Base-by-base conservation (phyloP, 2,888 invertebrate genomes). In the Synergus umbraculus region DNA sequence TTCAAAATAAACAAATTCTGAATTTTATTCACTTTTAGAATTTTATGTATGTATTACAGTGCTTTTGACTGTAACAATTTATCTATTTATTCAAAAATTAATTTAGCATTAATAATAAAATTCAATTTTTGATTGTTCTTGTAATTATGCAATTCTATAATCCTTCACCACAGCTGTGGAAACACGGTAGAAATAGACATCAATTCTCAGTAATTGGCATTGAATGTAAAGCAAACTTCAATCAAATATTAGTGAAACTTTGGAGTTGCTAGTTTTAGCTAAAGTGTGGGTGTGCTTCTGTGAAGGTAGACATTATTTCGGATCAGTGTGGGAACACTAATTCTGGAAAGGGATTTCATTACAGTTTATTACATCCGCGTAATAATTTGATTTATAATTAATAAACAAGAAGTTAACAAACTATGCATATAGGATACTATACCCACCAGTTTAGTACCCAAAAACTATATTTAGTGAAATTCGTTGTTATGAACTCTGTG, bases 141-240 rank as follows among this genome's bases (percentile, higher is more conserved):
- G 2, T 3, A 29, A 8, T 54, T 54, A 3, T 43, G 9, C 41
- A 7, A 37, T 66, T 66, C 3, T 29, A 29, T 15, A 66, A 66
- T 43, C 15, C 2, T n/a, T 9, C 4, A 18, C 0, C 8, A 41
- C 15, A n/a, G 15, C 9, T n/a, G 41, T 3, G 8, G 41, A 66
- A 43, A 41, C 9, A 13, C 12, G 29, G 29, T 29, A 29, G 29
- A 29, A 29, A 29, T 29, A 41, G 41, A 7, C 43, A 18, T 67
- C 44, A 46, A 69, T 69, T 29, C 18, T 15, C 44, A 69, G 49
- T 69, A 15, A 69, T 49, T 69, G 46, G 49, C 29, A 22, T 3
- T 49, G 69, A 69, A 69, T 46, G 22, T 9, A 4, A 22, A 69
- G 46, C 29, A 69, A 69, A 49, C 49, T 69, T 69, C 15, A 69